These are phyloP conservation scores for Notocelia uddmanniana DNA, from an alignment of 2,888 invertebrate species.

Conservation along the genomic window DNA sequence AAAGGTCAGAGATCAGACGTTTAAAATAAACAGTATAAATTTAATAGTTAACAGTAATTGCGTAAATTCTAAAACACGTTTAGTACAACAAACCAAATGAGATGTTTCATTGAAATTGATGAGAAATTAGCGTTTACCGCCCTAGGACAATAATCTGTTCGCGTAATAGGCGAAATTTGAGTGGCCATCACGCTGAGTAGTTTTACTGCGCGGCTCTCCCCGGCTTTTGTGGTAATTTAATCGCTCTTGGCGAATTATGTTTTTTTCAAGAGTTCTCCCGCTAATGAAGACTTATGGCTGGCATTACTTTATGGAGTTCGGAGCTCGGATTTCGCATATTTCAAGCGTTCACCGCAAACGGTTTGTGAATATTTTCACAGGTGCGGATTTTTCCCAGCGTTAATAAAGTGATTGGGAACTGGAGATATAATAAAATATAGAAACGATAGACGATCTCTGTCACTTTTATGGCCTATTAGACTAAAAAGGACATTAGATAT, in stretches of 20 bases:
- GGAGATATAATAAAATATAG: not conserved
- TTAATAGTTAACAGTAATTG: not conserved
- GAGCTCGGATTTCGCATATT: conserved; percentile 8
- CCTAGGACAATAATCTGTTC: conserved; percentile 43
- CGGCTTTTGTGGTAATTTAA: conserved; percentile 77
- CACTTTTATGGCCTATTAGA: not conserved
- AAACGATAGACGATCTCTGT: not conserved
- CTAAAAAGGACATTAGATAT: not conserved
- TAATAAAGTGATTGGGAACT: conserved; percentile 15
- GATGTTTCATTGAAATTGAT: not conserved
- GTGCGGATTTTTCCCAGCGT: conserved; percentile 27
- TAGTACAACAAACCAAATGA: not conserved
- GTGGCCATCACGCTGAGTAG: conserved; percentile 66
- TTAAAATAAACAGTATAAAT: not conserved
- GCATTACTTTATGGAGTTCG: conserved; percentile 49
- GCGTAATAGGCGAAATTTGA: conserved; percentile 70
- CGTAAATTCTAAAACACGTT: too few species aligned
- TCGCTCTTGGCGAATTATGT: conserved; percentile 58
- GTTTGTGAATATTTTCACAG: conserved; percentile 28
- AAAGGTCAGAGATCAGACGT: not conserved
- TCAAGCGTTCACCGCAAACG: not conserved
- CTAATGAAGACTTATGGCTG: conserved; percentile 61
- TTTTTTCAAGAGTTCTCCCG: conserved; percentile 46
- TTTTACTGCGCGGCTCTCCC: conserved; percentile 67
- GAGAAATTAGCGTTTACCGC: conserved; percentile 40